These are phyloP conservation scores for Vicugna pacos DNA, from an alignment of 2,113 vertebrate genomes.

Conservation along the genomic window DNA sequence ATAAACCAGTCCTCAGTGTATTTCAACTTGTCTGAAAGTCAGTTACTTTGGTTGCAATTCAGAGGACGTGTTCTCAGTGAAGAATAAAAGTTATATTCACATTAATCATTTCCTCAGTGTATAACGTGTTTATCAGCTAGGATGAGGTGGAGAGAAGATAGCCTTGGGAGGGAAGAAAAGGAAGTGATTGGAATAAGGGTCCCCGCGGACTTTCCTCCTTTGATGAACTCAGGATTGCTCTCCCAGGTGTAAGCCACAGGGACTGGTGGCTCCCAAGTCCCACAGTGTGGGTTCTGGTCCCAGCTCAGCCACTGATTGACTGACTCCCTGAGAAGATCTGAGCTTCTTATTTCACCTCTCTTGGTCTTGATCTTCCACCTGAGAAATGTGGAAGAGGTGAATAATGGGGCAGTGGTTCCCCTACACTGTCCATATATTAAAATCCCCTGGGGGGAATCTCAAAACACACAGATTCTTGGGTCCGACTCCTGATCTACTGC, in stretches of 20 bases:
- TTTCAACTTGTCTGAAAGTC: conserved; percentile 58
- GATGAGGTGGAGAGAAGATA: background rate
- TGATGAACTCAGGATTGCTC: background rate
- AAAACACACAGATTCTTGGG: background rate
- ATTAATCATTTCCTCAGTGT: conserved; percentile 42
- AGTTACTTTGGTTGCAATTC: conserved; percentile 54
- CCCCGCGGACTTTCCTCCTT: background rate
- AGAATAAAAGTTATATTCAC: conserved; percentile 42
- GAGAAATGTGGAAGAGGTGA: background rate
- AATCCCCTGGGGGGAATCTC: background rate
- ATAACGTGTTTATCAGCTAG: background rate
- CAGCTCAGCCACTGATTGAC: background rate
- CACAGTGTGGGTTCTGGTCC: background rate
- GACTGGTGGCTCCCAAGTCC: background rate
- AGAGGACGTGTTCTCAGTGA: conserved; percentile 20
- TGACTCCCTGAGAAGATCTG: background rate
- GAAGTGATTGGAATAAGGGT: background rate
- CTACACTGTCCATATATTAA: background rate
- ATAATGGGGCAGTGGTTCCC: background rate
- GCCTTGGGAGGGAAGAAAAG: background rate
- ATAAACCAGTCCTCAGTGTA: conserved; percentile 33
- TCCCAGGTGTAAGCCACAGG: background rate
- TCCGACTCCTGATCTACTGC: background rate
- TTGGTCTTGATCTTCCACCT: background rate
- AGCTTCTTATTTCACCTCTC: background rate